These are phyloP conservation scores for Poecilus cupreus DNA, from an alignment of 2,888 invertebrate genomes.

Conservation along the genomic window DNA sequence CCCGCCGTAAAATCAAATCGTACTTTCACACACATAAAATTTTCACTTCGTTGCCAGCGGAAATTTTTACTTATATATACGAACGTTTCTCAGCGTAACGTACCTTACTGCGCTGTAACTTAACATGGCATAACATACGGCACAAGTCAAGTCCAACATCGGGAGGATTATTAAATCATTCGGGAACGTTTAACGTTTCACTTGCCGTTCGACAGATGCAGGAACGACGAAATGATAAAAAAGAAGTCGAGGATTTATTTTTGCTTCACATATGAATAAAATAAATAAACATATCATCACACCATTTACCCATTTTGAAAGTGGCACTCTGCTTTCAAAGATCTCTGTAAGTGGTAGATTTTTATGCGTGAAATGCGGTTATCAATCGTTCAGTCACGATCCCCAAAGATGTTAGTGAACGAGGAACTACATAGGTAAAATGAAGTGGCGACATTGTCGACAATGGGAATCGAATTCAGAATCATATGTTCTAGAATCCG, in stretches of 20 bases:
- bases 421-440: too few species aligned
- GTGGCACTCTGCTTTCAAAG: too few species aligned
- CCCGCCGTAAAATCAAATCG: constrained; percentile 54
- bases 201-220: constrained; percentile 35
- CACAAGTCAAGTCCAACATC: neutral
- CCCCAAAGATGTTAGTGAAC: too few species aligned
- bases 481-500: too few species aligned
- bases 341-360: too few species aligned
- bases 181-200: constrained; percentile 27
- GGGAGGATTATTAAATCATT: constrained; percentile 48
- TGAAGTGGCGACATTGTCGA: too few species aligned
- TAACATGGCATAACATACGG: constrained; percentile 27
- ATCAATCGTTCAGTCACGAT: too few species aligned
- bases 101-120: constrained; percentile 11
- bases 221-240: neutral
- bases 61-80: constrained; percentile 43
- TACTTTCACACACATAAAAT: constrained; percentile 52
- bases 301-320: too few species aligned
- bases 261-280: constrained; percentile 1
- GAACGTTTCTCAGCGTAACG: constrained; percentile 14
- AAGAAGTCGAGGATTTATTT: neutral
- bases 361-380: too few species aligned
- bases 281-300: too few species aligned
- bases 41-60: constrained; percentile 54
- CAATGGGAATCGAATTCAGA: too few species aligned